These are phyloP conservation scores for Fulica atra DNA, from an alignment of 2,113 vertebrate genomes.

Conservation along the genomic window DNA sequence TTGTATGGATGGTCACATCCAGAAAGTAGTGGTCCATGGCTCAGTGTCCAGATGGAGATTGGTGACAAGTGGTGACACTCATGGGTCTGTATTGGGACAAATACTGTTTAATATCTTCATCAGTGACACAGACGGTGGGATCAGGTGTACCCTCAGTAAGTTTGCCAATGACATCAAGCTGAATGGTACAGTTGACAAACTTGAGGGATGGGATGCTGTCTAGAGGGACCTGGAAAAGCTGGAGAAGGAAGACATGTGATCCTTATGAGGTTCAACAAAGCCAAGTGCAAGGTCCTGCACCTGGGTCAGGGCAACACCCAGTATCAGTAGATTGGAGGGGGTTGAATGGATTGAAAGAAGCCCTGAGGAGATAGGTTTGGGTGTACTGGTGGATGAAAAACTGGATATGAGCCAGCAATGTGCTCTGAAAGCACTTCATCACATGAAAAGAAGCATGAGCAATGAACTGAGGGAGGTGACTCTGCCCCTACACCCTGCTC, in stretches of 20 bases:
- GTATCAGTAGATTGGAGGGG: neutral
- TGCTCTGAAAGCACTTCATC: accelerated
- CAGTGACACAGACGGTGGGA: neutral
- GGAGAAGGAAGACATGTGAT: neutral
- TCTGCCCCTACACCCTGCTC: neutral
- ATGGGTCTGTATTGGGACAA: accelerated
- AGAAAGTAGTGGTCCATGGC: neutral
- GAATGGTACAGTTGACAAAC: accelerated
- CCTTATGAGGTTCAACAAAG: neutral
- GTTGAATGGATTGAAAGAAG: neutral
- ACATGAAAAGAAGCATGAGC: neutral
- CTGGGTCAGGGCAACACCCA: accelerated
- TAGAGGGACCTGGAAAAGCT: neutral
- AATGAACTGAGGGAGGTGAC: neutral
- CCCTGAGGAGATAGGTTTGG: neutral
- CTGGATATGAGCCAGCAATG: neutral
- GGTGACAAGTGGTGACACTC: neutral
- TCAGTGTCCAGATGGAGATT: neutral
- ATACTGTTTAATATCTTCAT: neutral
- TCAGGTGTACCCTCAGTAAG: neutral
- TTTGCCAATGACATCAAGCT: neutral
- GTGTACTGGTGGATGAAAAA: neutral
- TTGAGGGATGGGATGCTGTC: neutral
- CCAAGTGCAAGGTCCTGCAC: neutral
- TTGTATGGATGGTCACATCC: neutral